These are phyloP conservation scores for Drosophila seguyi DNA, from an alignment of 1,140 invertebrate genomes.

Conservation along the genomic window DNA sequence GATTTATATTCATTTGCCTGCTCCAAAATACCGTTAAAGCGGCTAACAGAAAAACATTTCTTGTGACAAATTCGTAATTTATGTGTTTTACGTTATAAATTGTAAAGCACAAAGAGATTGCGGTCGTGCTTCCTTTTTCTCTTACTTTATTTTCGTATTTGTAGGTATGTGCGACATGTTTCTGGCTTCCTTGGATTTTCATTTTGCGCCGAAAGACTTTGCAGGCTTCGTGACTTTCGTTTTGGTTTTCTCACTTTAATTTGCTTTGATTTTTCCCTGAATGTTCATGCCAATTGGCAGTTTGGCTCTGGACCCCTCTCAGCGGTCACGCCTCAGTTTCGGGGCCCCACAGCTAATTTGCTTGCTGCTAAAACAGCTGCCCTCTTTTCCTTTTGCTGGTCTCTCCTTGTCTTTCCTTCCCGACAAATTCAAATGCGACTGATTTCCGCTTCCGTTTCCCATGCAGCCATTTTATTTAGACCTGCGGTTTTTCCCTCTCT, in stretches of 20 bases:
- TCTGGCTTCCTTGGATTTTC: conserved; percentile 34
- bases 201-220: conserved; percentile 23
- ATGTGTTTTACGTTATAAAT: conserved; percentile 72
- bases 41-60: conserved; percentile 64
- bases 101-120: conserved; percentile 49
- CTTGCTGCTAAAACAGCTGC: conserved; percentile 34
- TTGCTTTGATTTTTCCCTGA: conserved; percentile 55
- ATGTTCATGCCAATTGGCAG: conserved; percentile 65
- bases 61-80: conserved; percentile 70
- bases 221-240: conserved; percentile 34
- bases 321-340: conserved; percentile 24
- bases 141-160: background rate
- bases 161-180: conserved; percentile 18
- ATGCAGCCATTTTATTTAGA: conserved; percentile 53
- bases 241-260: conserved; percentile 43
- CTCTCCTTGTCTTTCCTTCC: conserved; percentile 13
- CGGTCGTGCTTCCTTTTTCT: conserved; percentile 1
- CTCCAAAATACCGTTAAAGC: conserved; percentile 71
- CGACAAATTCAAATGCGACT: conserved; percentile 65
- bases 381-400: conserved; percentile 1
- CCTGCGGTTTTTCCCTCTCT: conserved; percentile 24
- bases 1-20: conserved; percentile 73
- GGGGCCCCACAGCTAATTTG: conserved; percentile 57
- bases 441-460: conserved; percentile 67
- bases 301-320: conserved; percentile 19